A percentile compares a stretch with the other conserved stretches of the same genome.
These are phyloP conservation scores for Prunella strophiata DNA, from an alignment of 2,797 vertebrate species.

Conservation along the genomic window DNA sequence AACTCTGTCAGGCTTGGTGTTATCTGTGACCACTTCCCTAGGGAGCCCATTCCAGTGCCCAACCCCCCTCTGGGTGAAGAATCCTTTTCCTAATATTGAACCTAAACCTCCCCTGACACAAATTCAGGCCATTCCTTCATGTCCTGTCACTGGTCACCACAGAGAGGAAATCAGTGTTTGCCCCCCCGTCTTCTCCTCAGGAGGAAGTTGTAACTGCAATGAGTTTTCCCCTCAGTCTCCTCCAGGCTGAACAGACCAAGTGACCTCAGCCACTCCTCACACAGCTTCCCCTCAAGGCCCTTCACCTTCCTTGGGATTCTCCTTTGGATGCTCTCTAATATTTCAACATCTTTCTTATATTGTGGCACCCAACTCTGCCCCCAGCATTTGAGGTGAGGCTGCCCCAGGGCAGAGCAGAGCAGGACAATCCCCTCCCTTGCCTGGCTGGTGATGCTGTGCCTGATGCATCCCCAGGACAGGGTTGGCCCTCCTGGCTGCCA, in stretches of 20 bases:
- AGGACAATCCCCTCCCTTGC: not conserved
- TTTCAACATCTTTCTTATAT: not conserved
- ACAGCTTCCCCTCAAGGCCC: accelerated
- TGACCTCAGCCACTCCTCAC: not conserved
- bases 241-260: not conserved
- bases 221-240: not conserved
- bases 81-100: not conserved
- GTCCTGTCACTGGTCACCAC: not conserved
- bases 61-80: not conserved
- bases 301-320: accelerated
- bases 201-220: not conserved
- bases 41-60: not conserved
- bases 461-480: not conserved
- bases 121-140: accelerated
- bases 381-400: not conserved
- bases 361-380: not conserved
- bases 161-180: not conserved
- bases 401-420: not conserved
- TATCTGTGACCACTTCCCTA: not conserved
- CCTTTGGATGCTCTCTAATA: not conserved
- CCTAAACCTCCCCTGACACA: not conserved
- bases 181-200: too few relatives aligned
- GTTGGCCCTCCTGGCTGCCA: not conserved
- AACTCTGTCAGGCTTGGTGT: not conserved
- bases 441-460: accelerated